Conservation (phyloP, 2,888 invertebrate species). For the Syritta pipiens region DNA sequence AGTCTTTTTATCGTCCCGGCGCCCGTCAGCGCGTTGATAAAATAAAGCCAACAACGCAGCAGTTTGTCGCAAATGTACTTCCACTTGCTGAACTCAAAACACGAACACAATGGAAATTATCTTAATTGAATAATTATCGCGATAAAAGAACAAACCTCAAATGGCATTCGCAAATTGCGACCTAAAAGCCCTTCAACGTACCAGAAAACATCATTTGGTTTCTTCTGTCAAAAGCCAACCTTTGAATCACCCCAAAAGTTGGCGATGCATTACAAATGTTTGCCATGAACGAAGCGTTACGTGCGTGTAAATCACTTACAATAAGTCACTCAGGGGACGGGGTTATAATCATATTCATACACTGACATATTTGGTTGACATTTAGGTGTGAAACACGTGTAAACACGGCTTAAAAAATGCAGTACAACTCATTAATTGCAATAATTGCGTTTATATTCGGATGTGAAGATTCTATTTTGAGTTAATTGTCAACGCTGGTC, state of each 20-base stretch:
- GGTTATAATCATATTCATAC: conserved; percentile 10
- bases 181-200: not conserved
- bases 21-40: too few relatives aligned
- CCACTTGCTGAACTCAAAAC: not conserved
- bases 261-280: not conserved
- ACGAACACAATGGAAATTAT: not conserved
- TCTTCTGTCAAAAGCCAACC: not conserved
- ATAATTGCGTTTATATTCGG: not conserved
- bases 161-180: not conserved
- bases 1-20: too few relatives aligned
- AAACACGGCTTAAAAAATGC: conserved; percentile 24
- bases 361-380: conserved; percentile 7
- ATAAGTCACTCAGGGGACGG: too few relatives aligned
- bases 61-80: too few relatives aligned
- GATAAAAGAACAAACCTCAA: not conserved
- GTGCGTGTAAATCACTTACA: conserved; percentile 36
- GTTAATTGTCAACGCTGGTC: not conserved
- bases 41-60: too few relatives aligned
- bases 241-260: conserved; percentile 15
- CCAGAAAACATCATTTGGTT: not conserved
- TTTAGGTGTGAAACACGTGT: conserved; percentile 40
- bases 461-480: not conserved
- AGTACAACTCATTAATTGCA: conserved; percentile 26
- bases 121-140: not conserved
- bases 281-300: conserved; percentile 23